Percentiles rank a stretch among this genome's conserved stretches.
Evolutionary conservation across 2,888 invertebrate species (phyloP).

Genomic region (Stenoptilia bipunctidactyla): DNA sequence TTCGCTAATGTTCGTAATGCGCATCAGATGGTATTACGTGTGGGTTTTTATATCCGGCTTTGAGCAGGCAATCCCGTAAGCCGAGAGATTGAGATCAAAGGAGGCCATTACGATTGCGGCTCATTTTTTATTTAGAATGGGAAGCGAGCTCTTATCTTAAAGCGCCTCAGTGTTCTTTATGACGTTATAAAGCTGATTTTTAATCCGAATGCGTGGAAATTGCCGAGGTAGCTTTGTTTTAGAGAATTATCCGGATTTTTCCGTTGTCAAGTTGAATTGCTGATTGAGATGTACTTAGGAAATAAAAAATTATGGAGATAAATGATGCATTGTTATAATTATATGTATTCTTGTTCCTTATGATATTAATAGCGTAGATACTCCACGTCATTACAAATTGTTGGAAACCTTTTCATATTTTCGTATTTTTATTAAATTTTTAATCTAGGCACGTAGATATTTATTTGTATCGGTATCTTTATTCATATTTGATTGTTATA

Average conservation of each 20-base stretch:
- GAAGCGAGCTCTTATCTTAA: constrained; percentile 60
- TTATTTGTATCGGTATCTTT: no score
- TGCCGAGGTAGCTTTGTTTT: not conserved
- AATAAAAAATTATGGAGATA: no score
- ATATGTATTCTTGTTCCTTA: no score
- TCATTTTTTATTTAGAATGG: constrained; percentile 67
- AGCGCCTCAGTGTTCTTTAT: constrained; percentile 56
- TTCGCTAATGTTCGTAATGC: constrained; percentile 60
- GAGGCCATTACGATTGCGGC: constrained; percentile 65
- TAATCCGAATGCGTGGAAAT: constrained; percentile 42
- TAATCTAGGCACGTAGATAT: no score
- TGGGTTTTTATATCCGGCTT: constrained; percentile 51
- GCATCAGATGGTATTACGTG: constrained; percentile 43
- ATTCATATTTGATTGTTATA: no score
- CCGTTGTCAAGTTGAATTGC: no score
- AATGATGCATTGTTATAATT: no score
- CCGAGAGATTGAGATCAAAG: constrained; percentile 69
- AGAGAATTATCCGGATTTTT: not conserved
- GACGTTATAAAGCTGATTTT: constrained; percentile 70
- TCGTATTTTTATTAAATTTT: no score
- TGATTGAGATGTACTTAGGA: no score
- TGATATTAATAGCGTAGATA: no score
- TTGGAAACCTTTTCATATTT: no score
- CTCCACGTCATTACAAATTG: no score
- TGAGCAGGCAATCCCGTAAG: constrained; percentile 61